Percentiles rank a stretch among this genome's conserved stretches.
Conservation (phyloP, 2,113 vertebrate genomes). For the Trematomus loennbergii region DNA sequence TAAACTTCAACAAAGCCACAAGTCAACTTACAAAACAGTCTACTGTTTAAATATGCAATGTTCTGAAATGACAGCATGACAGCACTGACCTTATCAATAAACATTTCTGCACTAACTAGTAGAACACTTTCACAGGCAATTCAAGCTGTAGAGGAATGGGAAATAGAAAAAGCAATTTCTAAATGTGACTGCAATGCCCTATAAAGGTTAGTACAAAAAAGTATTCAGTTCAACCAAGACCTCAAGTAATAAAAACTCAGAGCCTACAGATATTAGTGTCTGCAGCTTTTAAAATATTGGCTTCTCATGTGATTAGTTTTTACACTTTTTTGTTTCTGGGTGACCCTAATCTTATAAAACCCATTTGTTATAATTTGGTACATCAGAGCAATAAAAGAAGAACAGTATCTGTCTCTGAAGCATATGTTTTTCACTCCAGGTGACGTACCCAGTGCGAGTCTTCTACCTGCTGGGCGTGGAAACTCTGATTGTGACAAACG, state of each 20-base stretch:
- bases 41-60: constrained; percentile 3
- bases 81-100: constrained; percentile 52
- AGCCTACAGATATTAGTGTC: background rate
- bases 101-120: constrained; percentile 26
- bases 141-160: constrained; percentile 28
- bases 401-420: constrained; percentile 6
- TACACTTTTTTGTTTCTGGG: background rate
- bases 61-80: constrained; percentile 37
- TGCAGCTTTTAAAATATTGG: background rate
- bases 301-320: constrained; percentile 1
- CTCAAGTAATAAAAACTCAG: constrained; percentile 15
- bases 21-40: background rate
- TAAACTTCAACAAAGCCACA: background rate
- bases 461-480: constrained; percentile 82
- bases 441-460: constrained; percentile 84
- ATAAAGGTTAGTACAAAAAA: constrained; percentile 30
- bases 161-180: constrained; percentile 32
- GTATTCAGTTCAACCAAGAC: constrained; percentile 5
- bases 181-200: constrained; percentile 30
- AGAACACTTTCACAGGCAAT: constrained; percentile 30
- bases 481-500: constrained; percentile 85
- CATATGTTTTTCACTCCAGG: constrained; percentile 66
- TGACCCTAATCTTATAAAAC: constrained; percentile 9
- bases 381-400: background rate
- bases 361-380: background rate